Percentiles rank a stretch among this genome's conserved stretches.
phyloP scores from a whole-genome alignment of 2,113 vertebrate genomes.

The Alethe castanea region DNA sequence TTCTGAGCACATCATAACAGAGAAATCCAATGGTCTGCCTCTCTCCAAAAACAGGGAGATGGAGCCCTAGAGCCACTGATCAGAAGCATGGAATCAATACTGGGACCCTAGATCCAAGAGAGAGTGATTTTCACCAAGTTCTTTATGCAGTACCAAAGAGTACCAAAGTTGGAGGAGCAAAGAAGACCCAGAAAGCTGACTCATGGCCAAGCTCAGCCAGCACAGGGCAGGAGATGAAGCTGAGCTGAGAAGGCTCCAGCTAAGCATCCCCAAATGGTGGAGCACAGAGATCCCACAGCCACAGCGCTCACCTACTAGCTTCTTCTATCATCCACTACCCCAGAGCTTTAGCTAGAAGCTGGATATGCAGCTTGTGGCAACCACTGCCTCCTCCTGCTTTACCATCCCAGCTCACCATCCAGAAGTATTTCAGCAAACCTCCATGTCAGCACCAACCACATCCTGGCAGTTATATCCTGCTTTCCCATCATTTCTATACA shows the following conservation, averaged over 20 bases:
- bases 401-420: neutral
- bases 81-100: neutral
- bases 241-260: neutral
- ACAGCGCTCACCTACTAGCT: neutral
- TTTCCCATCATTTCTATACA: neutral
- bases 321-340: neutral
- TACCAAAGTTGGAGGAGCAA: neutral
- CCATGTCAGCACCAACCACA: neutral
- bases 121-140: neutral
- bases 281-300: neutral
- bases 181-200: neutral
- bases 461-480: neutral
- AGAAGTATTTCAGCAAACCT: neutral
- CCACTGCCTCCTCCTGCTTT: neutral
- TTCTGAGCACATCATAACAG: neutral
- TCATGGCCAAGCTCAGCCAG: neutral
- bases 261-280: neutral
- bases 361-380: fast-evolving
- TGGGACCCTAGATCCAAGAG: neutral
- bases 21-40: neutral
- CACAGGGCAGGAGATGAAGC: neutral
- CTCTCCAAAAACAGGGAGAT: neutral
- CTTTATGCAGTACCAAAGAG: neutral
- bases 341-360: neutral
- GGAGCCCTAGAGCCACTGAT: neutral